phyloP scores from a whole-genome alignment of 2,888 invertebrate genomes.

The Hedychridium roseum region DNA sequence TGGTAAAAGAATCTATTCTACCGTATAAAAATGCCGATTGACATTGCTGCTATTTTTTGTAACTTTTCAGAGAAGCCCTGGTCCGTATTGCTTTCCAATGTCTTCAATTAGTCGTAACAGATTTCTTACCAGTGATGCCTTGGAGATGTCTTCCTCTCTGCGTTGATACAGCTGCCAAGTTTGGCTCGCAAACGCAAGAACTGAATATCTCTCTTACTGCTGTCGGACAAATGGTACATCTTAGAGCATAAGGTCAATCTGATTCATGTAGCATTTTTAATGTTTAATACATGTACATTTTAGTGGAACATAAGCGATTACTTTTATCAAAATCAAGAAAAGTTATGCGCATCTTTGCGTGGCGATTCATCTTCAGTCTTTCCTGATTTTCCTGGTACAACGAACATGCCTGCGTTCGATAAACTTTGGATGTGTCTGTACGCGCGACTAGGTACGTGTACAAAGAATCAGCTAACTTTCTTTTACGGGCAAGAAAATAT shows the following conservation, averaged over 20 bases:
- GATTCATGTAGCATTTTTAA: conserved; percentile 4
- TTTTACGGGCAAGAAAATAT: too few relatives aligned
- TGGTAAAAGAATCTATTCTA: not conserved
- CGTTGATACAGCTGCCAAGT: conserved; percentile 92
- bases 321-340: conserved; percentile 93
- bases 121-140: conserved; percentile 91
- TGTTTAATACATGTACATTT: conserved; percentile 48
- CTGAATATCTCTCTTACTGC: conserved; percentile 97
- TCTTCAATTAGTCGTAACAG: conserved; percentile 92
- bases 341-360: conserved; percentile 76
- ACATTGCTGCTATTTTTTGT: conserved; percentile 19
- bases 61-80: conserved; percentile 77
- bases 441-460: conserved; percentile 80
- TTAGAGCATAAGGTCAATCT: not conserved
- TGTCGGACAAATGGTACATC: conserved; percentile 87
- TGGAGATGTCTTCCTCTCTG: conserved; percentile 90
- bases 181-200: conserved; percentile 95
- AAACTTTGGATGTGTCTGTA: conserved; percentile 97
- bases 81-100: conserved; percentile 96
- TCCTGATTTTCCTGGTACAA: conserved; percentile 84
- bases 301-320: conserved; percentile 99
- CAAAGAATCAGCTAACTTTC: conserved; percentile 7
- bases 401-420: conserved; percentile 88
- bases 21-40: not conserved
- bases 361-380: conserved; percentile 77